Evolutionary conservation across 2,888 invertebrate species (phyloP).

Genomic region (Athalia rosae): DNA sequence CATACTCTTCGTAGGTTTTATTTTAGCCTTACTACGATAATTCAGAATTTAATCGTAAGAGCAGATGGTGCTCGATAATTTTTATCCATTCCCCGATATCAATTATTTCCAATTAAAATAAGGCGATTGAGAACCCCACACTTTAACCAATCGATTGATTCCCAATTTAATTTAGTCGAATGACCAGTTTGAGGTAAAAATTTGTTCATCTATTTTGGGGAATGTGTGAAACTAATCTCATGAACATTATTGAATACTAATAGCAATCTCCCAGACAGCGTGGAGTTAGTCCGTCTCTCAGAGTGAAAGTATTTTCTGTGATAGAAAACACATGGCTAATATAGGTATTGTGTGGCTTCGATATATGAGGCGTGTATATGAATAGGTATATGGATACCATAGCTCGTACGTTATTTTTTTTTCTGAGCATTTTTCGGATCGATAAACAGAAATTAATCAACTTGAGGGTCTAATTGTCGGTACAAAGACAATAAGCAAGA

Average conservation of each 20-base stretch:
- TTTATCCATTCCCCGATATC: too few relatives aligned
- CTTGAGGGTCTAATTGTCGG: too few relatives aligned
- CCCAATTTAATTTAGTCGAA: not conserved
- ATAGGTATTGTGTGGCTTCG: not conserved
- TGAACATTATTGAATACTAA: not conserved
- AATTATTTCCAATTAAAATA: too few relatives aligned
- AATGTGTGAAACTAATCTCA: not conserved
- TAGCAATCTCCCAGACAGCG: slow-evolving; percentile 1
- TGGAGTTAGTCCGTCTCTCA: not conserved
- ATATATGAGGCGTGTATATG: not conserved
- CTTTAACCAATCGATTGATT: too few relatives aligned
- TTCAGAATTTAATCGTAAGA: too few relatives aligned
- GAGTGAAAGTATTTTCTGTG: slow-evolving; percentile 38
- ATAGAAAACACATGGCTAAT: slow-evolving; percentile 33
- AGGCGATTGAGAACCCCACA: too few relatives aligned
- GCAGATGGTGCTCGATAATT: too few relatives aligned
- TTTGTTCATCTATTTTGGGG: not conserved
- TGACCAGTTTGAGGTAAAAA: slow-evolving; percentile 10
- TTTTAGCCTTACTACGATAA: too few relatives aligned
- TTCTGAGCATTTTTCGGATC: not conserved
- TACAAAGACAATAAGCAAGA: too few relatives aligned
- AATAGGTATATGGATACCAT: not conserved
- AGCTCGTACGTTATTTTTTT: not conserved
- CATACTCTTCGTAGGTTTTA: too few relatives aligned
- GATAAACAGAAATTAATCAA: not conserved